Conservation (phyloP, 2,797 vertebrate species). For the Dermochelys coriacea region DNA sequence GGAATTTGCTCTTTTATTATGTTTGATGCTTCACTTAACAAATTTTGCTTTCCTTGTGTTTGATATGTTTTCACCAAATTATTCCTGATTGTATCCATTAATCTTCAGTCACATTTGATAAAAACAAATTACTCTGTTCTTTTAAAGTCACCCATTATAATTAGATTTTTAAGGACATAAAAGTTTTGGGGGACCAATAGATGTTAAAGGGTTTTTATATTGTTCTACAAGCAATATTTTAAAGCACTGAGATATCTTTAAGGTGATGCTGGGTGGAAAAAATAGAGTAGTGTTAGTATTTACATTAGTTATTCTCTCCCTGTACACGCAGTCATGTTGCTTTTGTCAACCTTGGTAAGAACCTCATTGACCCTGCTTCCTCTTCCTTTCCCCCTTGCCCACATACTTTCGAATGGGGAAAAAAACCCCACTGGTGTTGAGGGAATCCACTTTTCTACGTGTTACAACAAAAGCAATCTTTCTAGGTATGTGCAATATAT, state of each 20-base stretch:
- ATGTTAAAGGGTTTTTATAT: conserved; percentile 39
- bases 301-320: not conserved
- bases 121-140: conserved; percentile 85
- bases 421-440: not conserved
- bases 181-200: conserved; percentile 71
- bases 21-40: conserved; percentile 84
- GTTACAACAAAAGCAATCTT: not conserved
- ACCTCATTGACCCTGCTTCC: not conserved
- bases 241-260: not conserved
- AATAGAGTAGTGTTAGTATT: not conserved
- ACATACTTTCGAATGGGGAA: not conserved
- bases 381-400: not conserved
- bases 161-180: conserved; percentile 77
- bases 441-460: not conserved
- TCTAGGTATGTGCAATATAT: accelerated
- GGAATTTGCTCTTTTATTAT: conserved; percentile 82
- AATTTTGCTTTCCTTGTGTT: conserved; percentile 81
- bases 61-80: conserved; percentile 80
- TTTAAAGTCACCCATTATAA: conserved; percentile 82
- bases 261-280: not conserved
- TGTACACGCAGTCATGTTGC: not conserved
- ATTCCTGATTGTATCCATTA: conserved; percentile 85
- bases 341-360: not conserved
- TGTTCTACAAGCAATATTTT: conserved; percentile 22
- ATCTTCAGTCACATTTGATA: conserved; percentile 85